These are phyloP conservation scores for Lordiphosa collinella DNA, from an alignment of 1,140 invertebrate species.

Conservation along the genomic window DNA sequence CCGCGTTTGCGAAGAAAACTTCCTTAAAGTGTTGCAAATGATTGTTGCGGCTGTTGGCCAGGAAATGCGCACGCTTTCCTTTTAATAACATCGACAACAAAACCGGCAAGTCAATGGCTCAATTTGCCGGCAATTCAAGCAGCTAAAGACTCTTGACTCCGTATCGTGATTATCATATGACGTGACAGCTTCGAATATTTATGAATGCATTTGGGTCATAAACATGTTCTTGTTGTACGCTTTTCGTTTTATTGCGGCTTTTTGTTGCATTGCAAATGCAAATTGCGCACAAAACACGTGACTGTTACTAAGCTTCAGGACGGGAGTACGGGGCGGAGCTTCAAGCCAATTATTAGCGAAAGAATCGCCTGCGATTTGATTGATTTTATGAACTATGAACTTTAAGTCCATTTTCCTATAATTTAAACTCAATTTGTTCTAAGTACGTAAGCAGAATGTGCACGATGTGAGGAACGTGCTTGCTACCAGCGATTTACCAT, in stretches of 20 bases:
- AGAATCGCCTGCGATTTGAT: constrained; percentile 7
- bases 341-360: too few relatives aligned
- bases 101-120: constrained; percentile 47
- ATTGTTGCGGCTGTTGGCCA: constrained; percentile 5
- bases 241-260: constrained; percentile 4
- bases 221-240: constrained; percentile 32
- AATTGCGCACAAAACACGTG: constrained; percentile 45
- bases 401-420: constrained; percentile 1
- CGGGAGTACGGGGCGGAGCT: too few relatives aligned
- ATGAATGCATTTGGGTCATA: constrained; percentile 78
- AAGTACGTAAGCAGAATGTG: constrained; percentile 11
- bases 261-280: constrained; percentile 35
- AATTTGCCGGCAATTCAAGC: constrained; percentile 36
- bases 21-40: constrained; percentile 29
- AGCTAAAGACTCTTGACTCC: constrained; percentile 7
- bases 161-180: constrained; percentile 78
- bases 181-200: constrained; percentile 73
- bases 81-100: constrained; percentile 22
- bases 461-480: background rate
- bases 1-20: background rate
- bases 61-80: constrained; percentile 31
- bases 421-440: constrained; percentile 6
- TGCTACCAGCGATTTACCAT: too few relatives aligned
- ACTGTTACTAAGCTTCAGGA: constrained; percentile 6
- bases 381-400: constrained; percentile 40